Evolutionary conservation across 2,113 vertebrate species (phyloP).

Genomic region (Actinemys pallida): DNA sequence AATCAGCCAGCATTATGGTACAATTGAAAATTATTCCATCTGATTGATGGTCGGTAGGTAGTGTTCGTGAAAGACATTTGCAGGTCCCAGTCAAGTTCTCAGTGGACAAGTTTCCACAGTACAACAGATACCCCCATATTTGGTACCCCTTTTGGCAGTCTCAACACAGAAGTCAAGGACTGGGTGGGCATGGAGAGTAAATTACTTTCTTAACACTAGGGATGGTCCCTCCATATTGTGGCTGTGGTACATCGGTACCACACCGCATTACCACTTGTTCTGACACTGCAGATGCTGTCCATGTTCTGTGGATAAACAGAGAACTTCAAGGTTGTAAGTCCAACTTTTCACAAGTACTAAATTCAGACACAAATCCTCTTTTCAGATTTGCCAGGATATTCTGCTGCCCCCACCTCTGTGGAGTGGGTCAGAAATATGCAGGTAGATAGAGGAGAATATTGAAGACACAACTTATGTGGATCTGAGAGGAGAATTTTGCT

Average conservation of each 20-base stretch:
- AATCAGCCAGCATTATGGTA: neutral
- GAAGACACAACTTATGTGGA: conserved; percentile 21
- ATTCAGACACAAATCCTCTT: conserved; percentile 43
- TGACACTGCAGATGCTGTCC: conserved; percentile 48
- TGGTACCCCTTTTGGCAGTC: conserved; percentile 3
- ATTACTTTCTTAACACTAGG: conserved; percentile 48
- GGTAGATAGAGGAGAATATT: conserved; percentile 55
- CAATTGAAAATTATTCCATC: conserved; percentile 23
- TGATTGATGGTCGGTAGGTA: conserved; percentile 4
- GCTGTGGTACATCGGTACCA: conserved; percentile 31
- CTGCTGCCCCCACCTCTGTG: conserved; percentile 44
- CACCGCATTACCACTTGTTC: too few species aligned
- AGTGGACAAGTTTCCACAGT: neutral
- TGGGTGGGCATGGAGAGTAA: neutral
- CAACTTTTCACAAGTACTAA: conserved; percentile 54
- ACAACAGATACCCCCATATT: neutral
- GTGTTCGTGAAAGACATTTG: neutral
- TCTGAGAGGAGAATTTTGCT: conserved; percentile 67
- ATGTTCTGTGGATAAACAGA: conserved; percentile 66
- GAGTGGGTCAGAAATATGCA: conserved; percentile 38
- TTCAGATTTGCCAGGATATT: conserved; percentile 56
- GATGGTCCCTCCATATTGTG: conserved; percentile 18
- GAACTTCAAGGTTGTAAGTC: conserved; percentile 57
- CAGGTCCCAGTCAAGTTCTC: conserved; percentile 12
- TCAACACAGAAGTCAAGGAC: conserved; percentile 53